Conservation (phyloP, 2,113 vertebrate species). For the Myotis lucifugus region DNA sequence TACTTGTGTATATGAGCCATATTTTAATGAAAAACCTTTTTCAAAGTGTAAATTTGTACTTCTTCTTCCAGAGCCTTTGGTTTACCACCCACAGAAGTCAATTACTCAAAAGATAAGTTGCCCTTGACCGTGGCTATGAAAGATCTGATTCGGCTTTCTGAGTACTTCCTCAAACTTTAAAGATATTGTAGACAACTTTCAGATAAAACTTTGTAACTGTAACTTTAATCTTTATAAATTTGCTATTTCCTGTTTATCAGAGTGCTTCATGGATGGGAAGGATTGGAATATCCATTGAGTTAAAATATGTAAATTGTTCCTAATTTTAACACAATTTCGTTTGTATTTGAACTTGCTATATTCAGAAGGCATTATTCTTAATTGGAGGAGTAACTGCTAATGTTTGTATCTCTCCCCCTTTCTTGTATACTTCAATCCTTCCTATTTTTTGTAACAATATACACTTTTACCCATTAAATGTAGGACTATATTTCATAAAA, state of each 20-base stretch:
- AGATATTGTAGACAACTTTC: neutral
- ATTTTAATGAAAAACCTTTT: neutral
- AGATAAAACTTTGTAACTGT: neutral
- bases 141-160: neutral
- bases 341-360: neutral
- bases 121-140: neutral
- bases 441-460: neutral
- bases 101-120: neutral
- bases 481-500: neutral
- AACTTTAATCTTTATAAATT: neutral
- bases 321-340: neutral
- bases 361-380: neutral
- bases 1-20: neutral
- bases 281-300: neutral
- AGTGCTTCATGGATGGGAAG: neutral
- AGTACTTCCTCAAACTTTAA: neutral
- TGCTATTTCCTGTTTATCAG: neutral
- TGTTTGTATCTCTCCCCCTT: neutral
- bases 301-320: neutral
- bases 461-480: neutral
- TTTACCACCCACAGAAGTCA: neutral
- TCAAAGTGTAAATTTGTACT: neutral
- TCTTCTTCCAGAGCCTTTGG: neutral
- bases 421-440: neutral
- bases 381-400: neutral